Conservation (phyloP, 2,797 vertebrate species). For the Erpetoichthys calabaricus region DNA sequence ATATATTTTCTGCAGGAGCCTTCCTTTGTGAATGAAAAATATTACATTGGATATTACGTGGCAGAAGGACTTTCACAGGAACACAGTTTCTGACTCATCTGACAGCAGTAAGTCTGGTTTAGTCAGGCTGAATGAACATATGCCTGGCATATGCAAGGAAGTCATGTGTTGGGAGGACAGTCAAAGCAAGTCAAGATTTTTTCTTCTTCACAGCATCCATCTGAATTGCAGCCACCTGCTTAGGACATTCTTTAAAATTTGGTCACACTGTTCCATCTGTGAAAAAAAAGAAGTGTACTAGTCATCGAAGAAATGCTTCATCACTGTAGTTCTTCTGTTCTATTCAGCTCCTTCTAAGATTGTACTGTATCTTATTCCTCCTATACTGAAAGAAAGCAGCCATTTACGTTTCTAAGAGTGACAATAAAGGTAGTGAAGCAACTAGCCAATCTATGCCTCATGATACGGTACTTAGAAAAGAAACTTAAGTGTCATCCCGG, state of each 20-base stretch:
- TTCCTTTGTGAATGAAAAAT: too few species aligned
- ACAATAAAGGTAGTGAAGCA: too few species aligned
- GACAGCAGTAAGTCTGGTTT: conserved; percentile 21
- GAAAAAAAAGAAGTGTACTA: conserved; percentile 16
- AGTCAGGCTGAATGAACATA: conserved; percentile 29
- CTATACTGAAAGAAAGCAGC: too few species aligned
- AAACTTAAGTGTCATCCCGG: too few species aligned
- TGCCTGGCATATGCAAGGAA: conserved; percentile 19
- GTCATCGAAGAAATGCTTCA: conserved; percentile 23
- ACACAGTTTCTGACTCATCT: conserved; percentile 12
- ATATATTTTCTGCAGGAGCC: too few species aligned
- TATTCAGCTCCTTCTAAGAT: neutral
- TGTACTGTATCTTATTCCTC: too few species aligned
- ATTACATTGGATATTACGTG: too few species aligned
- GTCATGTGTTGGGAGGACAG: conserved; percentile 20
- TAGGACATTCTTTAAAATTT: conserved; percentile 22
- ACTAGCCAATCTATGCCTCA: too few species aligned
- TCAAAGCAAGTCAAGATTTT: conserved; percentile 6
- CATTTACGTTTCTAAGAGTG: too few species aligned
- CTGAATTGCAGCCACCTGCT: conserved; percentile 28
- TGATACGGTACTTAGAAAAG: too few species aligned
- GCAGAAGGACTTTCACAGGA: too few species aligned
- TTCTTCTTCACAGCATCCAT: conserved; percentile 13
- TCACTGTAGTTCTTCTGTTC: conserved; percentile 21
- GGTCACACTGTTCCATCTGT: conserved; percentile 32